A percentile compares a stretch with the other conserved stretches of the same genome.
These are phyloP conservation scores for Palythoa grandiflora DNA, from an alignment of 92 coral and sea anemone species.

Conservation along the genomic window DNA sequence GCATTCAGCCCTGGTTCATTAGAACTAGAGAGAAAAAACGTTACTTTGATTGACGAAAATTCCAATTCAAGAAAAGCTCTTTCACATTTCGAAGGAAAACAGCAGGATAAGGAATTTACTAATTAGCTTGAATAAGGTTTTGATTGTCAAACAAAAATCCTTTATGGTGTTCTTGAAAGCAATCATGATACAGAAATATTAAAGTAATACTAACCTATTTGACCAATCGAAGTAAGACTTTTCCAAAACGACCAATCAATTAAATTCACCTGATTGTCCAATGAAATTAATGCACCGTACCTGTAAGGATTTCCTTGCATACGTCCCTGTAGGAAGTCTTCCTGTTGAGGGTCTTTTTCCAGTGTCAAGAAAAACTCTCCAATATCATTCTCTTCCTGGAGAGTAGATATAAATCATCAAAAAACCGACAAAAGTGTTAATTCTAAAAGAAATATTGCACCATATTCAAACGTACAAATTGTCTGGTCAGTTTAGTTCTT, in stretches of 20 bases:
- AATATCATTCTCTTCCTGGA: conserved; percentile 95
- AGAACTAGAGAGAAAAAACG: conserved; percentile 61
- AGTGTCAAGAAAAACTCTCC: conserved; percentile 94
- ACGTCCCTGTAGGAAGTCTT: conserved; percentile 97
- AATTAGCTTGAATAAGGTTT: too few species aligned
- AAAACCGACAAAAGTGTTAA: not conserved
- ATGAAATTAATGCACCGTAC: conserved; percentile 31
- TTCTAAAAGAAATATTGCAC: too few species aligned
- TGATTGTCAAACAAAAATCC: too few species aligned
- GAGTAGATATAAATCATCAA: not conserved
- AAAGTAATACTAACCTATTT: too few species aligned
- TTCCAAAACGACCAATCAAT: not conserved
- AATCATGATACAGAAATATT: too few species aligned
- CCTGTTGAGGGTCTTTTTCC: conserved; percentile 98
- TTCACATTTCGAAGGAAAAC: not conserved
- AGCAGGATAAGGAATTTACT: not conserved
- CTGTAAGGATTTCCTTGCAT: conserved; percentile 99
- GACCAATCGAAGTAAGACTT: not conserved
- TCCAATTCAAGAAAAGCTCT: not conserved
- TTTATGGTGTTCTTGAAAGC: too few species aligned
- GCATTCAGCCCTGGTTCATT: conserved; percentile 98
- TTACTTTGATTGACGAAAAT: not conserved
- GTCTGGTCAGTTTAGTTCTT: not conserved
- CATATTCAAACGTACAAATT: not conserved
- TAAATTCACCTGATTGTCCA: not conserved